Percentiles rank a stretch among this genome's conserved stretches.
Evolutionary conservation across 2,888 invertebrate species (phyloP).

Genomic region (Caenorhabditis drosophilae): DNA sequence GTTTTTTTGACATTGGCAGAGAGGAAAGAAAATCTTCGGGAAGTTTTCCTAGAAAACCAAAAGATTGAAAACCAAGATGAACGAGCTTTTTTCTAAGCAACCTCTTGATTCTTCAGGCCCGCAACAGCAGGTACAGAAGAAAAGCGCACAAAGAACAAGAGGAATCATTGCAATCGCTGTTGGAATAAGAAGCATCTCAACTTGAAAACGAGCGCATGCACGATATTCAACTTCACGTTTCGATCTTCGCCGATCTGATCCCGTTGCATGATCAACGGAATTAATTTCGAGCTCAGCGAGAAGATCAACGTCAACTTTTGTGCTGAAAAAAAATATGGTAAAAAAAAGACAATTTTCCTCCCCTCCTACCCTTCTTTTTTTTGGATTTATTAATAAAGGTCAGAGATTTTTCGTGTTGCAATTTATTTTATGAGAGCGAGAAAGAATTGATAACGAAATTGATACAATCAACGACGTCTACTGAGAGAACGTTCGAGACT

Average conservation of each 20-base stretch:
- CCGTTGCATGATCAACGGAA: neutral
- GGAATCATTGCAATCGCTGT: slow-evolving; percentile 64
- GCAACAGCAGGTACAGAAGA: slow-evolving; percentile 65
- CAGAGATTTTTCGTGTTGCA: neutral
- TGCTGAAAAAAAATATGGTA: slow-evolving; percentile 14
- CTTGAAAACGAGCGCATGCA: slow-evolving; percentile 47
- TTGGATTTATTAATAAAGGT: too few relatives aligned
- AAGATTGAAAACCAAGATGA: too few relatives aligned
- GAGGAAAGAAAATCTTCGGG: slow-evolving; percentile 12
- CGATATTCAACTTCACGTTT: slow-evolving; percentile 41
- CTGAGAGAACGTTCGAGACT: too few relatives aligned
- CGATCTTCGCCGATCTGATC: slow-evolving; percentile 5
- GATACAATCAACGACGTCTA: neutral
- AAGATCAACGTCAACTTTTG: slow-evolving; percentile 35
- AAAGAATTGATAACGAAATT: neutral
- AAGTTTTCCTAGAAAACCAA: slow-evolving; percentile 37
- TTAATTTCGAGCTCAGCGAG: slow-evolving; percentile 34
- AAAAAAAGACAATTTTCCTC: neutral
- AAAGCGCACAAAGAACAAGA: slow-evolving; percentile 56
- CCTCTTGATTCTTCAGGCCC: slow-evolving; percentile 64
- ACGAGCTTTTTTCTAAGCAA: slow-evolving; percentile 11
- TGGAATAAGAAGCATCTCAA: slow-evolving; percentile 58
- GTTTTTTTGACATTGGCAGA: neutral
- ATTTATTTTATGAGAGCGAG: neutral
- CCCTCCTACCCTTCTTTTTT: too few relatives aligned